phyloP scores from a whole-genome alignment of 2,888 invertebrate species.

The Cantharis nigra region DNA sequence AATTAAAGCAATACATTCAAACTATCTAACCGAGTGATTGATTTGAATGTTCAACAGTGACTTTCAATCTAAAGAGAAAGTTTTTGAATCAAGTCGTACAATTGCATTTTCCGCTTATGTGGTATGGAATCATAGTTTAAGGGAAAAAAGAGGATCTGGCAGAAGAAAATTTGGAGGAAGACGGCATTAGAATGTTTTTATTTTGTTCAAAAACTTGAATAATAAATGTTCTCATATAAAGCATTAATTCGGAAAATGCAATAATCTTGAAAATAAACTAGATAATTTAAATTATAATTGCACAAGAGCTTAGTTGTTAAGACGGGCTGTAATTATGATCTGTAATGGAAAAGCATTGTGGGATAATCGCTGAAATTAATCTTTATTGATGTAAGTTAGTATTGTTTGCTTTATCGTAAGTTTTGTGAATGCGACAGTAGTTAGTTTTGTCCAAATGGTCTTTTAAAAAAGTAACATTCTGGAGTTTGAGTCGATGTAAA shows the following conservation, averaged over 20 bases:
- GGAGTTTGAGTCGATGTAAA: slow-evolving; percentile 24
- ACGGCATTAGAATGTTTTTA: neutral
- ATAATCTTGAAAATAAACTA: slow-evolving; percentile 14
- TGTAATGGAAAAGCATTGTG: slow-evolving; percentile 44
- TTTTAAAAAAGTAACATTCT: slow-evolving; percentile 23
- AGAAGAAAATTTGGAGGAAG: too few species aligned
- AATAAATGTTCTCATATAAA: neutral
- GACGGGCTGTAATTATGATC: slow-evolving; percentile 39
- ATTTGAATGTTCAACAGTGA: too few species aligned
- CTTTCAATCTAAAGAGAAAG: too few species aligned
- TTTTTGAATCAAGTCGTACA: too few species aligned
- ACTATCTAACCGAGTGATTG: too few species aligned
- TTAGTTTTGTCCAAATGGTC: slow-evolving; percentile 19
- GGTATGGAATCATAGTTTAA: too few species aligned
- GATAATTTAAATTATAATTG: slow-evolving; percentile 25
- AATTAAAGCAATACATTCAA: too few species aligned
- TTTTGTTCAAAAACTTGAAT: neutral
- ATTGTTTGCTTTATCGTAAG: slow-evolving; percentile 40
- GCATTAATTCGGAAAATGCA: neutral
- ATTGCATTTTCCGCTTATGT: too few species aligned
- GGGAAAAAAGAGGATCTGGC: too few species aligned
- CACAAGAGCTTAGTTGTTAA: slow-evolving; percentile 25
- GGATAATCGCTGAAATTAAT: slow-evolving; percentile 48
- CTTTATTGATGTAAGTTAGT: slow-evolving; percentile 50
- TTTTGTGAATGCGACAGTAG: slow-evolving; percentile 28